Evolutionary conservation across 2,888 invertebrate genomes (phyloP), one percentile per base, ranked within the genome.

Genomic region (Acleris laterana): DNA sequence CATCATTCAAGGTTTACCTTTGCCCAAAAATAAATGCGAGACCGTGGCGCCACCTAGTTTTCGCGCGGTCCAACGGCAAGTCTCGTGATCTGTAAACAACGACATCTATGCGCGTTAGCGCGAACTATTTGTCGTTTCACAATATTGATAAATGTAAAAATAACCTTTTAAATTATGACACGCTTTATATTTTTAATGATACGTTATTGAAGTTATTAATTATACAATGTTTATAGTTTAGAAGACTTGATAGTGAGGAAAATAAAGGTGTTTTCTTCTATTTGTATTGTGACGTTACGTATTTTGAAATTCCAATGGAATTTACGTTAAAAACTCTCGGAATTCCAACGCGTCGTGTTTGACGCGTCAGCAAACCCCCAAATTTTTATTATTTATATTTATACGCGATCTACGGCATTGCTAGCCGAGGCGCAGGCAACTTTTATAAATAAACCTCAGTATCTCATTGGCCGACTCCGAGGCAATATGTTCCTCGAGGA

Each of bases 401-500:
- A 20, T 51, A 51, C 16, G 13, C 19, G 11, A 19, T 17, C 16
- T 7, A 11, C 20, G 55, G 55, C 19, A 17, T 17, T 17, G 7
- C 17, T n/a, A 32, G 17, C 7, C 51, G 20, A n/a, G 17, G 25
- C 57, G 49, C 48, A 46, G 32, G 63, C 73, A 87, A 79, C 74
- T 76, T 71, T 79, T 85, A 74, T 85, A 90, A 90, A 91, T 90
- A 89, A 74, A 73, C 72, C 38, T 73, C 74, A 73, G 81, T 84
- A 90, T 89, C 88, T 89, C 80, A 85, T 87, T 87, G 85, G 74
- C 78, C 75, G 77, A 81, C 77, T 72, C 77, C 84, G 85, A 79
- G 81, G 79, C 82, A 83, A 82, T 76, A 88, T 90, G 91, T 79
- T 86, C 87, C 81, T 85, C 80, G 84, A 82, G 77, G 72, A 94